These are phyloP conservation scores for Melanotaenia parkinsoni DNA, from an alignment of 2,797 vertebrate genomes.

Conservation along the genomic window DNA sequence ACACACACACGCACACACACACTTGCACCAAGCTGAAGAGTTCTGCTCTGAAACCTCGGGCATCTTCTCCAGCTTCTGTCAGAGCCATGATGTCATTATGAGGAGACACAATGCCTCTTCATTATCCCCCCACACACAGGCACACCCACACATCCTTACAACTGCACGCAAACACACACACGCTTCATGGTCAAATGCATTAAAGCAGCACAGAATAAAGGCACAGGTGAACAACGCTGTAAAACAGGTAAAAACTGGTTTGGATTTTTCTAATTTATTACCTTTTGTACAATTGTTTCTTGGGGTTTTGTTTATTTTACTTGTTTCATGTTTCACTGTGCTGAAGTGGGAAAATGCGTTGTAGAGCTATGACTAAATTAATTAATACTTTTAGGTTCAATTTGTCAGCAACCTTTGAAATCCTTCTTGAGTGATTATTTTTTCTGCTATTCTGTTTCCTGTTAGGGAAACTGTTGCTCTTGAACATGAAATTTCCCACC, in stretches of 20 bases:
- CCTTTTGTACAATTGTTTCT: too few species aligned
- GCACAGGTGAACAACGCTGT: slow-evolving; percentile 41
- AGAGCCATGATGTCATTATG: slow-evolving; percentile 81
- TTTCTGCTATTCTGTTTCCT: neutral
- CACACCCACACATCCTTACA: slow-evolving; percentile 31
- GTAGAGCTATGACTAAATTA: too few species aligned
- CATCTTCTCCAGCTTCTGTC: slow-evolving; percentile 83
- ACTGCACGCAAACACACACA: slow-evolving; percentile 8
- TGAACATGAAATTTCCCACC: neutral
- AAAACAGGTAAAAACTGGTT: slow-evolving; percentile 5
- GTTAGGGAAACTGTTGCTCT: too few species aligned
- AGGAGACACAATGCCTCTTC: slow-evolving; percentile 77
- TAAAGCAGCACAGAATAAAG: neutral
- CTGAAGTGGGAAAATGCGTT: too few species aligned
- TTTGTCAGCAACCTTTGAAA: too few species aligned
- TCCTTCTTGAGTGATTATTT: neutral
- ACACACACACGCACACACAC: slow-evolving; percentile 52
- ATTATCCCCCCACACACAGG: slow-evolving; percentile 42
- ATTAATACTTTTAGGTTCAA: too few species aligned
- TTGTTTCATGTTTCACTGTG: too few species aligned
- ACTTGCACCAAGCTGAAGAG: slow-evolving; percentile 76
- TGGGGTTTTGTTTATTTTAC: too few species aligned
- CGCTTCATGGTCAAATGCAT: slow-evolving; percentile 15
- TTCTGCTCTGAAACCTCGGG: slow-evolving; percentile 69
- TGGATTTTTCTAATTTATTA: too few species aligned